phyloP scores from a whole-genome alignment of 2,113 vertebrate genomes.

The Bubalus kerabau region DNA sequence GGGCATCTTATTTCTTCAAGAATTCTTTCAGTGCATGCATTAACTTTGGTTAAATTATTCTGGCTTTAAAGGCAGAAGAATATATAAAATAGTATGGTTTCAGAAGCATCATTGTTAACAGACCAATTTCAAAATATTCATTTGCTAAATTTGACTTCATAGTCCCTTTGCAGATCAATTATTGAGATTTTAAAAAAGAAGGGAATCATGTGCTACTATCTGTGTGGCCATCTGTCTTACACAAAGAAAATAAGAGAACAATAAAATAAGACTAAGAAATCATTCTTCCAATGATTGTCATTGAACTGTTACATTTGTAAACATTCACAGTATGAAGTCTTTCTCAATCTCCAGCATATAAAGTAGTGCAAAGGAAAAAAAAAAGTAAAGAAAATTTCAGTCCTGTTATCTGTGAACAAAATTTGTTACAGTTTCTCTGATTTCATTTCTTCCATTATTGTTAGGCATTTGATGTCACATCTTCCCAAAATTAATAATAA shows the following conservation, averaged over 20 bases:
- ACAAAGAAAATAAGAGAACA: constrained; percentile 74
- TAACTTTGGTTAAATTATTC: constrained; percentile 72
- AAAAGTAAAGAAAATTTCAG: constrained; percentile 81
- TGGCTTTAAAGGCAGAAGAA: constrained; percentile 69
- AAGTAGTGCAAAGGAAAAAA: constrained; percentile 88
- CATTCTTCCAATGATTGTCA: constrained; percentile 86
- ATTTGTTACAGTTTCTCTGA: constrained; percentile 75
- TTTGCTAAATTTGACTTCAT: constrained; percentile 80
- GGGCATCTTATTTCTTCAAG: constrained; percentile 64
- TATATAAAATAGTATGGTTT: constrained; percentile 65
- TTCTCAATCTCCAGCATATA: constrained; percentile 84
- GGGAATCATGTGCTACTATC: constrained; percentile 73
- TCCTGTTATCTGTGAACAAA: constrained; percentile 78
- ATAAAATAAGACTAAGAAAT: constrained; percentile 78
- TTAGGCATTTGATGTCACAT: constrained; percentile 77
- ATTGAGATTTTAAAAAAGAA: constrained; percentile 73
- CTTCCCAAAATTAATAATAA: constrained; percentile 83
- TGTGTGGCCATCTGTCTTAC: constrained; percentile 73
- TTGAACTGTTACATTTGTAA: constrained; percentile 83
- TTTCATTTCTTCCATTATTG: constrained; percentile 72
- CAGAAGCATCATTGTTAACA: constrained; percentile 73
- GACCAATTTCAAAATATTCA: constrained; percentile 75
- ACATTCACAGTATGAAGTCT: constrained; percentile 89
- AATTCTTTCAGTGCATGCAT: constrained; percentile 71
- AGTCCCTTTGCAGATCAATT: constrained; percentile 78